Evolutionary conservation across 2,113 vertebrate genomes (phyloP).

Genomic region (Macquaria australasica): DNA sequence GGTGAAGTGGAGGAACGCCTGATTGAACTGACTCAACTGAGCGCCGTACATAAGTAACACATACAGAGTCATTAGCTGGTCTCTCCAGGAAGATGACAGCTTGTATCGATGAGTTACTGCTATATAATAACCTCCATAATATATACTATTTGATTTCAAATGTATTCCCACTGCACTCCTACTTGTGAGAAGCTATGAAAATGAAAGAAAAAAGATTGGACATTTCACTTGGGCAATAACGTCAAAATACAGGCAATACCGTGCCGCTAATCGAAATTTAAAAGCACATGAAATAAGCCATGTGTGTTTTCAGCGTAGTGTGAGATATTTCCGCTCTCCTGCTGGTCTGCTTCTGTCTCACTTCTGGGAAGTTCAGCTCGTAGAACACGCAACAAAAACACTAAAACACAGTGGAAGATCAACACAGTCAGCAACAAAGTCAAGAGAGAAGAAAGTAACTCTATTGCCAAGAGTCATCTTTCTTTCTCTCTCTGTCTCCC

Average conservation of each 20-base stretch:
- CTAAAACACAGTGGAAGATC: conserved; percentile 69
- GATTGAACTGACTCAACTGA: not conserved
- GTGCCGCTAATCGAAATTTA: conserved; percentile 21
- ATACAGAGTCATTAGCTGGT: not conserved
- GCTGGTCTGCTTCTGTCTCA: conserved; percentile 61
- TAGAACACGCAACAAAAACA: conserved; percentile 65
- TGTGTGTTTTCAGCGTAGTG: conserved; percentile 33
- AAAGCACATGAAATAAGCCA: conserved; percentile 32
- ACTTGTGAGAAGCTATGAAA: not conserved
- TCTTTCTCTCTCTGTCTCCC: conserved; percentile 27
- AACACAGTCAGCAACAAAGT: conserved; percentile 71
- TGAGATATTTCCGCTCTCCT: conserved; percentile 64
- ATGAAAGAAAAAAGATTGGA: conserved; percentile 2
- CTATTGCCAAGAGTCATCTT: conserved; percentile 58
- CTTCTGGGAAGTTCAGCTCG: conserved; percentile 78
- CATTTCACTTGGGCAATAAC: conserved; percentile 4
- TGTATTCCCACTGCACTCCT: not conserved
- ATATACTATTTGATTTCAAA: conserved; percentile 1
- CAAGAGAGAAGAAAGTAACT: conserved; percentile 51
- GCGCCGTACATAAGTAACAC: not conserved
- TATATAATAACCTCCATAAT: not conserved
- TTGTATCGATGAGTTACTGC: not conserved
- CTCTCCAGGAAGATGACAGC: not conserved
- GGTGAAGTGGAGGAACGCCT: not conserved
- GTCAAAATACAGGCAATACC: conserved; percentile 25